Evolutionary conservation across 2,797 vertebrate species (phyloP).

Genomic region (Euthynnus affinis): DNA sequence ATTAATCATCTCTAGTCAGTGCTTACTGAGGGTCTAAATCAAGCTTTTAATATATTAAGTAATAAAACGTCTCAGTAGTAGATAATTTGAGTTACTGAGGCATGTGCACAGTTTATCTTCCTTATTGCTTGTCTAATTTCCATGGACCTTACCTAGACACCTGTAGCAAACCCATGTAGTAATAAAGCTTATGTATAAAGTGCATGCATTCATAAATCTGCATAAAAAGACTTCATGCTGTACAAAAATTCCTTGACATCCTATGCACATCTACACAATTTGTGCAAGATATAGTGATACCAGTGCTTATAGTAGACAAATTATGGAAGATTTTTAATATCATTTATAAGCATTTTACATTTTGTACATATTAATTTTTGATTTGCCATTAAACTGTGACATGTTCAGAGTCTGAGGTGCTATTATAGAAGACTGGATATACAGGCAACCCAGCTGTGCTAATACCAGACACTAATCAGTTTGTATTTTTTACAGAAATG

Average conservation of each 20-base stretch:
- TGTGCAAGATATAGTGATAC: neutral
- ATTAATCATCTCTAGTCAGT: conserved; percentile 59
- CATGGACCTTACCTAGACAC: conserved; percentile 25
- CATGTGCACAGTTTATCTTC: conserved; percentile 54
- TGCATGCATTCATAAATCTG: conserved; percentile 4
- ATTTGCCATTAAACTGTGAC: neutral
- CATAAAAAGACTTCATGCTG: conserved; percentile 6
- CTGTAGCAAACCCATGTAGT: conserved; percentile 17
- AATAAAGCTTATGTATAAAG: conserved; percentile 20
- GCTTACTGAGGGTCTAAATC: conserved; percentile 48
- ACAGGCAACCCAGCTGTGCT: neutral
- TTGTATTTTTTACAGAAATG: neutral
- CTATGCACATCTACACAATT: neutral
- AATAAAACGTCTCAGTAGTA: conserved; percentile 41
- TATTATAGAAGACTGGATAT: neutral
- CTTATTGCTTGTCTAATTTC: conserved; percentile 43
- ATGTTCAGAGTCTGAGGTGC: neutral
- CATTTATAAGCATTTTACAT: neutral
- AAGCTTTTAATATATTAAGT: conserved; percentile 51
- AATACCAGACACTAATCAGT: neutral
- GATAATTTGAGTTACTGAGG: conserved; percentile 57
- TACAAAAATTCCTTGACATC: conserved; percentile 15
- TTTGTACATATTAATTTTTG: neutral
- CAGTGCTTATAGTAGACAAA: neutral
- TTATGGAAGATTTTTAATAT: neutral